These are phyloP conservation scores for Lacerta agilis DNA, from an alignment of 2,797 vertebrate genomes.

Conservation along the genomic window DNA sequence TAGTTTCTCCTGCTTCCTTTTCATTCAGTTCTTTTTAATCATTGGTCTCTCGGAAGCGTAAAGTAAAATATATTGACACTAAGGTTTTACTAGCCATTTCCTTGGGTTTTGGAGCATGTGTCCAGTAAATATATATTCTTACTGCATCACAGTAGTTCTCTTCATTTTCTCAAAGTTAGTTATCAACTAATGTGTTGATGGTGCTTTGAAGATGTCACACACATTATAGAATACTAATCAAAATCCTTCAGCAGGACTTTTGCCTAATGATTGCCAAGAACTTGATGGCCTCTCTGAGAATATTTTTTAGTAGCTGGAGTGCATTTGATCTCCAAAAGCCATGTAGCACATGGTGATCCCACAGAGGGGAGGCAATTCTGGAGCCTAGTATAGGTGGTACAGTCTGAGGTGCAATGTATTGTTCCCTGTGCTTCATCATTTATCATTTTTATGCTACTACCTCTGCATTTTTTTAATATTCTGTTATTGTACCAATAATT, in stretches of 20 bases:
- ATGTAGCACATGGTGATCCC: not conserved
- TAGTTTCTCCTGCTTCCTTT: not conserved
- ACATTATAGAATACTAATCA: not conserved
- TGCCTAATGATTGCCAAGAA: not conserved
- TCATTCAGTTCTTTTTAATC: not conserved
- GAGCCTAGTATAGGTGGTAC: not conserved
- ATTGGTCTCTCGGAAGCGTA: not conserved
- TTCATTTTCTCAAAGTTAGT: constrained; percentile 27
- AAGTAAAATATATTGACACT: constrained; percentile 22
- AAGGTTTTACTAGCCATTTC: constrained; percentile 5
- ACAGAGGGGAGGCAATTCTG: not conserved
- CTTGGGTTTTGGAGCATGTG: constrained; percentile 12
- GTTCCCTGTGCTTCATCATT: not conserved
- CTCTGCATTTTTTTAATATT: not conserved
- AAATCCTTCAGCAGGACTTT: not conserved
- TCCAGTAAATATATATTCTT: constrained; percentile 5
- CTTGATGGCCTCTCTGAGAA: not conserved
- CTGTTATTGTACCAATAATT: not conserved
- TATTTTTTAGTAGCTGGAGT: not conserved
- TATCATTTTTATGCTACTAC: not conserved
- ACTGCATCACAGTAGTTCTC: constrained; percentile 3
- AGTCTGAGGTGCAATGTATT: not conserved
- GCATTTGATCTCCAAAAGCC: not conserved
- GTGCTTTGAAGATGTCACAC: constrained; percentile 35
- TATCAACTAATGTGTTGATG: constrained; percentile 3